These are phyloP conservation scores for Ectemnius cavifrons DNA, from an alignment of 2,888 invertebrate species.

Conservation along the genomic window DNA sequence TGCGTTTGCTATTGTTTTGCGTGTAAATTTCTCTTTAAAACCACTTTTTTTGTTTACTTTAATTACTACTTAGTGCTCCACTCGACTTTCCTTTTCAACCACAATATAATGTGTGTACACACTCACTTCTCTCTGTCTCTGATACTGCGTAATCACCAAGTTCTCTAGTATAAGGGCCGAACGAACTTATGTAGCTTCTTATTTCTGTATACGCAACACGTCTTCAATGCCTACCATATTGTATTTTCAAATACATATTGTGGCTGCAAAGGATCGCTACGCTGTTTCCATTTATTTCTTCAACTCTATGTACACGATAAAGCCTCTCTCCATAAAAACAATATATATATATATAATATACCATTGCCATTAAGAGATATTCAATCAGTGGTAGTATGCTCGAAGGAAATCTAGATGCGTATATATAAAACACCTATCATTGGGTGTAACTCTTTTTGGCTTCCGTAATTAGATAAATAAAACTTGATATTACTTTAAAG, in stretches of 20 bases:
- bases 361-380: too few relatives aligned
- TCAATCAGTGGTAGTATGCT: constrained; percentile 39
- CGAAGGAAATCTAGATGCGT: constrained; percentile 39
- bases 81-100: constrained; percentile 58
- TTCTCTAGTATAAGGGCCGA: constrained; percentile 30
- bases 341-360: not conserved
- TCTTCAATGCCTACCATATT: constrained; percentile 40
- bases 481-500: constrained; percentile 36
- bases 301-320: constrained; percentile 27
- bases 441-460: constrained; percentile 54
- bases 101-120: constrained; percentile 55
- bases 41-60: constrained; percentile 47
- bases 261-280: constrained; percentile 80
- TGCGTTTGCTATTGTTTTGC: constrained; percentile 57
- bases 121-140: too few relatives aligned
- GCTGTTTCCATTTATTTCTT: constrained; percentile 40
- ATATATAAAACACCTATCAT: constrained; percentile 38
- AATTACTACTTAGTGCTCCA: constrained; percentile 33
- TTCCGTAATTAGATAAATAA: constrained; percentile 51
- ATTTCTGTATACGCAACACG: constrained; percentile 36
- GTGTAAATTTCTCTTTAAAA: constrained; percentile 57
- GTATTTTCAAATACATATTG: constrained; percentile 79
- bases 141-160: constrained; percentile 20
- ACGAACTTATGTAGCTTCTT: constrained; percentile 39
- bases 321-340: constrained; percentile 32